Base-by-base conservation (phyloP, 1,140 invertebrate genomes). In the Babylonia areolata region DNA sequence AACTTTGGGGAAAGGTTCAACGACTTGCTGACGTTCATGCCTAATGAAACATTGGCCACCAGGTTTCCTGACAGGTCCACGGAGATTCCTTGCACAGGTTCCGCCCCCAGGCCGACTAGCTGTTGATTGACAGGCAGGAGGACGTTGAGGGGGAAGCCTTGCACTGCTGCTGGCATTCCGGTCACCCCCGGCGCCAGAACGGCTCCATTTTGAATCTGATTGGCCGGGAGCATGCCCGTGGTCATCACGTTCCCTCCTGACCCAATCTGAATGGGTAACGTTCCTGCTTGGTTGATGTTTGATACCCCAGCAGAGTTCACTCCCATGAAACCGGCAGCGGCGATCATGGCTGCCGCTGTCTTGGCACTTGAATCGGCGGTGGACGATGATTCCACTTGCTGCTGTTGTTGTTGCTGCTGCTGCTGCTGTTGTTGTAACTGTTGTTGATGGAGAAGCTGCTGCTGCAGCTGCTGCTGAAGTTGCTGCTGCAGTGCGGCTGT, bases 141-240 rank as follows among this genome's bases (percentile, higher is more conserved):
- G 40, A 87, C 80, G 40, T 87, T 87, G 3, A 87, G 39, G 40
- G 86, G 86, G 42, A 87, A 46, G 31, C 86, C 86, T 28, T 80
- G 77, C 40, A 85, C 33, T 2, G 31, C 78, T 51, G 46, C 46
- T 15, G 58, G 80, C 40, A 71, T 39, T 0, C 81, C 54, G 35
- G 46, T 54, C 12, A 81, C 33, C 11, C 81, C 81, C 11, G 46
- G 81, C 0, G 82, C 39, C 12, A 84, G 64, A 17, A 84, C 20
- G 15, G 82, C 69, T 12, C 71, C 71, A 17, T 28, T 17, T n/a
- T 12, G 20, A 23, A 64, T 64, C 58, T 64, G 58, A 64, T 64
- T 64, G 58, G 58, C 20, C 6, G 69, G 82, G 39, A 84, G 11
- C 39, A 84, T 23, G 23, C 82, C 82, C 31, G 81, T 37, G 17